Percentiles rank a stretch among this genome's conserved stretches.
These are phyloP conservation scores for Conus ventricosus DNA, from an alignment of 1,140 invertebrate species.

Conservation along the genomic window DNA sequence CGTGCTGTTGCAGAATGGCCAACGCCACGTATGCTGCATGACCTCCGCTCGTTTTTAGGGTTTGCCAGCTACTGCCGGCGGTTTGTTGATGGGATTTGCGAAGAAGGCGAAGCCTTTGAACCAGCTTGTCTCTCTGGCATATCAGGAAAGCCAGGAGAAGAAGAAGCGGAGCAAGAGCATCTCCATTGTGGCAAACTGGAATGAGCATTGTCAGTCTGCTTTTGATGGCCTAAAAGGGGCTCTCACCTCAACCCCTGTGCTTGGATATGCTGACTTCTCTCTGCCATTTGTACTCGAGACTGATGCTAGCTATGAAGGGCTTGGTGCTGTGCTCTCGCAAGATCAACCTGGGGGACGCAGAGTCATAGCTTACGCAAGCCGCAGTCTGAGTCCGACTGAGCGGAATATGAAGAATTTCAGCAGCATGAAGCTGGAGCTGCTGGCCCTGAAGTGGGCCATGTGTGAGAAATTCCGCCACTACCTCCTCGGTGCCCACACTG, in stretches of 20 bases:
- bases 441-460: neutral
- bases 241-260: constrained; percentile 35
- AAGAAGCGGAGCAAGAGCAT: neutral
- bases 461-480: neutral
- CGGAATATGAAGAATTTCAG: neutral
- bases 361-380: constrained; percentile 50
- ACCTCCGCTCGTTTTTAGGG: constrained; percentile 69
- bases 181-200: neutral
- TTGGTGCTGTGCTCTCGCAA: constrained; percentile 56
- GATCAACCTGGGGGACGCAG: constrained; percentile 35
- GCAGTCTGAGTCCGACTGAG: neutral
- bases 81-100: constrained; percentile 67
- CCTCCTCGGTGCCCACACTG: neutral
- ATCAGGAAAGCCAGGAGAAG: neutral
- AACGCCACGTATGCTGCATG: constrained; percentile 57
- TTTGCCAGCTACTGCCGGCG: constrained; percentile 49
- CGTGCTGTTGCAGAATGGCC: constrained; percentile 65
- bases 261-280: constrained; percentile 48
- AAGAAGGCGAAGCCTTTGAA: constrained; percentile 65
- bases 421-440: neutral
- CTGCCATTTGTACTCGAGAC: constrained; percentile 51
- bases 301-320: constrained; percentile 41
- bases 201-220: neutral
- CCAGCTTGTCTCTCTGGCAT: neutral
- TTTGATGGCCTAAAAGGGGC: constrained; percentile 32